Percentiles rank a stretch among this genome's conserved stretches.
Evolutionary conservation across 2,113 vertebrate species (phyloP).

Genomic region (Ploceus nigricollis): DNA sequence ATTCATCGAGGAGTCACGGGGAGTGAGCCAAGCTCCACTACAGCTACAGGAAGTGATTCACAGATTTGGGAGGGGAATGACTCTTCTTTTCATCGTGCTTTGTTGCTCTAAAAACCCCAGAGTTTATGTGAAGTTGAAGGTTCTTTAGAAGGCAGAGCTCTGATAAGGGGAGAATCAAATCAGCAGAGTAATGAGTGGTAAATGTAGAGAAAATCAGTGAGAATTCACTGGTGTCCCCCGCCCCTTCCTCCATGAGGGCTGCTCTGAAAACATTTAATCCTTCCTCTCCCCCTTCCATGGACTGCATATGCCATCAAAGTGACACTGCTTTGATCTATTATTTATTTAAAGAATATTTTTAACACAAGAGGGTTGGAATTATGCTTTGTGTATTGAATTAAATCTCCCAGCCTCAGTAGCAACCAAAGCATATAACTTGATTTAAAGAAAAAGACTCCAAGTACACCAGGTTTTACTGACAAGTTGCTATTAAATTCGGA

Average conservation of each 20-base stretch:
- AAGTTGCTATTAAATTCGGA: constrained; percentile 33
- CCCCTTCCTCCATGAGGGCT: not conserved
- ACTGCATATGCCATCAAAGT: not conserved
- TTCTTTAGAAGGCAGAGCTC: not conserved
- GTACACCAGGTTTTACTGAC: constrained; percentile 8
- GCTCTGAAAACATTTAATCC: constrained; percentile 2
- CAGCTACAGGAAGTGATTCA: not conserved
- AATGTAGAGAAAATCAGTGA: not conserved
- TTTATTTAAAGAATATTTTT: constrained; percentile 60
- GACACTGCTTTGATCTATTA: constrained; percentile 61
- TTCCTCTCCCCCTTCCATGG: not conserved
- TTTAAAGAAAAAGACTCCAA: constrained; percentile 51
- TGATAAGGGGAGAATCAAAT: not conserved
- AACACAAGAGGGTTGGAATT: constrained; percentile 42
- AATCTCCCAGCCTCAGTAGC: constrained; percentile 28
- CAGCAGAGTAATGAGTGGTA: not conserved
- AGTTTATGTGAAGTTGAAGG: not conserved
- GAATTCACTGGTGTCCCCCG: not conserved
- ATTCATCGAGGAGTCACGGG: not conserved
- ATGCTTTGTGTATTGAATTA: constrained; percentile 64
- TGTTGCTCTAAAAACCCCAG: not conserved
- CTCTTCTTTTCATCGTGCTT: not conserved
- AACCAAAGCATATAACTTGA: constrained; percentile 40
- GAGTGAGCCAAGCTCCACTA: not conserved
- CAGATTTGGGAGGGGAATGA: not conserved